Evolutionary conservation across 2,888 invertebrate genomes (phyloP), one percentile per base, ranked within the genome.

Genomic region (Mythimna vitellina): DNA sequence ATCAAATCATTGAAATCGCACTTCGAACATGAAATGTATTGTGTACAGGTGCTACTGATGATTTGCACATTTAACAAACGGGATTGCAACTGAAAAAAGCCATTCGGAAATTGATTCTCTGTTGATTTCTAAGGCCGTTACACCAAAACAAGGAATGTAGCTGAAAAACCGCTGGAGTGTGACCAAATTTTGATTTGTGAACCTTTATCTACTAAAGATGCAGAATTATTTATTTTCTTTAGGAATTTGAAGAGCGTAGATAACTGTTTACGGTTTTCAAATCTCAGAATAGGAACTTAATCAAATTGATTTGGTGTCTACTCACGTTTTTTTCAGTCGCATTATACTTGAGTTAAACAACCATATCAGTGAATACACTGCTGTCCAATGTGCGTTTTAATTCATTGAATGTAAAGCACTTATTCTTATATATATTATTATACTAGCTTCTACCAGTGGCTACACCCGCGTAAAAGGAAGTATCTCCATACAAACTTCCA

Each of bases 51-150:
- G 67, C 71, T 64, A 54, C 66, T 67, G 49, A 42, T 84, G 83
- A 83, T 84, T 83, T 79, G 76, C 81, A 73, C 78, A 71, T 81
- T 73, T 69, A 22, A 58, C 64, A 81, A 84, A 85, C 79, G 75
- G 83, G 73, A 79, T 77, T 84, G 67, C 32, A 9, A 49, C 38
- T 62, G 53, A 67, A 81, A 82, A 76, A 66, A 62, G 17, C 62
- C 56, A 68, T 67, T 76, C 57, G 64, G 22, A 71, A 84, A 80
- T 84, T 64, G 76, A 85, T 79, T 85, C 58, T 74, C 69, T 67
- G 67, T 71, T 72, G 71, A 75, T 49, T 54, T 62, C 70, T 32
- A 62, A 63, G 65, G 68, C 70, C 68, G 51, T 65, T 69, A 64
- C 25, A 74, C 63, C 81, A 78, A 71, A 78, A 75, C 70, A 75